Evolutionary conservation across 2,888 invertebrate species (phyloP).

Genomic region (Polydrusus pterygomalis): DNA sequence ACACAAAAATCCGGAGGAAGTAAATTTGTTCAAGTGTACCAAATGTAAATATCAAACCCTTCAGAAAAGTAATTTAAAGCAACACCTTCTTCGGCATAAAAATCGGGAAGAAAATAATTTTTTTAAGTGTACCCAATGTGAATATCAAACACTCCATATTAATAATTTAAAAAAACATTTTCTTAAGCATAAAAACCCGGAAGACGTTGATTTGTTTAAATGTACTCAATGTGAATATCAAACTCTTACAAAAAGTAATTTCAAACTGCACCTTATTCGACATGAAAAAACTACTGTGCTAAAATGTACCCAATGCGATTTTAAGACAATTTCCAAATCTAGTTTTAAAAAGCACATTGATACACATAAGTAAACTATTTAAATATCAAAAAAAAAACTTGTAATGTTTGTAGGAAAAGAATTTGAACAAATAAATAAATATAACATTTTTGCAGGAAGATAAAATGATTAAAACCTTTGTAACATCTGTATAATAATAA

Average conservation of each 20-base stretch:
- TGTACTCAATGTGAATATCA: constrained; percentile 3
- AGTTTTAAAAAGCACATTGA: too few relatives aligned
- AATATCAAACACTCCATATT: background rate
- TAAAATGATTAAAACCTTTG: too few relatives aligned
- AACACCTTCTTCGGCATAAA: background rate
- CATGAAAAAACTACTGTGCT: too few relatives aligned
- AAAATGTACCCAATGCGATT: too few relatives aligned
- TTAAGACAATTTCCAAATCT: too few relatives aligned
- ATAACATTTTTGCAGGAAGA: too few relatives aligned
- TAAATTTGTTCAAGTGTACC: background rate
- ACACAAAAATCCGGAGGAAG: background rate
- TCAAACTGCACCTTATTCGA: background rate
- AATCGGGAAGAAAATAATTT: background rate
- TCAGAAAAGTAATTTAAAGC: background rate
- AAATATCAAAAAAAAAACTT: too few relatives aligned
- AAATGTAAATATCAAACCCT: background rate
- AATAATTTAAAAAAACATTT: background rate
- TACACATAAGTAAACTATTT: too few relatives aligned
- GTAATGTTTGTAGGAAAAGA: too few relatives aligned
- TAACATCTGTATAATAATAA: too few relatives aligned
- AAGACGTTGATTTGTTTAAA: background rate
- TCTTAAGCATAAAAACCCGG: background rate
- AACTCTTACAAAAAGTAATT: background rate
- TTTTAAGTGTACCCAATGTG: background rate
- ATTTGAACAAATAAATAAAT: too few relatives aligned